These are phyloP conservation scores for Oxyteleia sp. DNA, from an alignment of 2,888 invertebrate genomes.

Conservation along the genomic window DNA sequence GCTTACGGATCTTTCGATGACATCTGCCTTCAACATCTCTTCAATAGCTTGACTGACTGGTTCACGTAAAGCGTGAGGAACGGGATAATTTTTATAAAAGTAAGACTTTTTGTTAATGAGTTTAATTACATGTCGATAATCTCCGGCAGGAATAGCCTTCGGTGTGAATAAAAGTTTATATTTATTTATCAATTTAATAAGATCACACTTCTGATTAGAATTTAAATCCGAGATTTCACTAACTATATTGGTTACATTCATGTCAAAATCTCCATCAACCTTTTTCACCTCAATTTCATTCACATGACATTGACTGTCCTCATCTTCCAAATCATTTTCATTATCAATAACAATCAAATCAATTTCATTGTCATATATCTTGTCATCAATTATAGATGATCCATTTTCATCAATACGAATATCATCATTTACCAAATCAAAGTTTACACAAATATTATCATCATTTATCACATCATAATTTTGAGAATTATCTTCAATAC, in stretches of 20 bases:
- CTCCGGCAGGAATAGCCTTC: neutral
- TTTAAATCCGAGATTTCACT: neutral
- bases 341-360: neutral
- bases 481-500: neutral
- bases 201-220: no score
- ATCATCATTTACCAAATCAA: neutral
- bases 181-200: no score
- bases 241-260: neutral
- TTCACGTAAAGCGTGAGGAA: conserved; percentile 64
- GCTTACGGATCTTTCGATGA: conserved; percentile 78
- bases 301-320: no score
- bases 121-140: neutral
- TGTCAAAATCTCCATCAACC: neutral
- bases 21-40: conserved; percentile 77
- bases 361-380: neutral
- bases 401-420: neutral
- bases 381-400: neutral
- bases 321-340: neutral
- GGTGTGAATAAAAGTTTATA: no score
- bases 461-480: neutral
- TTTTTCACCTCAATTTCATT: no score
- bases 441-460: no score
- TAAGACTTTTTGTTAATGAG: neutral
- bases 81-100: neutral
- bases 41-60: conserved; percentile 75